Evolutionary conservation across 2,888 invertebrate species (phyloP), one percentile per base, ranked within the genome.

Genomic region (Polydrusus pterygomalis): DNA sequence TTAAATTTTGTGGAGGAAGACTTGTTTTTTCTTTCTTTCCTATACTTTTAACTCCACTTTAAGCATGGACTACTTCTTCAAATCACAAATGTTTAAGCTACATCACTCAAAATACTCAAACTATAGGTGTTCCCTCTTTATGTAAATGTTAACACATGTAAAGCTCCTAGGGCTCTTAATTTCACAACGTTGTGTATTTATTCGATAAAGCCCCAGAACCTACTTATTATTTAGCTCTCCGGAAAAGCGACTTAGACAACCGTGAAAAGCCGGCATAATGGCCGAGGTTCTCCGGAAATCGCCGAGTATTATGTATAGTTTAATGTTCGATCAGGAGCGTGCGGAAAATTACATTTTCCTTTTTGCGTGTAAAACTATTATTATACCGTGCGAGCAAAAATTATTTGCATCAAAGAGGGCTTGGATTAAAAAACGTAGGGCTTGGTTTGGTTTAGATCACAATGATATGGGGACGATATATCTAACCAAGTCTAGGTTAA

Each of bases 81-180:
- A n/a, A n/a, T n/a, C n/a, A n/a, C n/a, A n/a, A 25, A 25, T 25
- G 25, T 60, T 18, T 38, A 38, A 38, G 9, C 6, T 15, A 17
- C 10, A 38, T 60, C 58, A 38, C 30, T 60, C 18, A 60, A 60
- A 38, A 10, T 40, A 38, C 25, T 25, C 25, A 25, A 25, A n/a
- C n/a, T 25, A 25, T 25, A 25, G 1, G 5, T 5, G 40, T 11
- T 43, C 43, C 43, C 25, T 34, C 49, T 62, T 45, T 62, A 70
- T 70, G 70, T 47, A 70, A 70, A 70, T 70, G 49, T 40, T 62
- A 49, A 62, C 70, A 70, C 38, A 70, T 70, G 70, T 70, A 49
- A 62, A 70, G 49, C 62, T 34, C 70, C 47, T 49, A 62, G 62
- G 51, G 51, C 47, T 5, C 70, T 15, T 43, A 69, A 56, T 69